A percentile compares a stretch with the other conserved stretches of the same genome.
These are phyloP conservation scores for Microcaecilia unicolor DNA, from an alignment of 2,797 vertebrate species.

Conservation along the genomic window DNA sequence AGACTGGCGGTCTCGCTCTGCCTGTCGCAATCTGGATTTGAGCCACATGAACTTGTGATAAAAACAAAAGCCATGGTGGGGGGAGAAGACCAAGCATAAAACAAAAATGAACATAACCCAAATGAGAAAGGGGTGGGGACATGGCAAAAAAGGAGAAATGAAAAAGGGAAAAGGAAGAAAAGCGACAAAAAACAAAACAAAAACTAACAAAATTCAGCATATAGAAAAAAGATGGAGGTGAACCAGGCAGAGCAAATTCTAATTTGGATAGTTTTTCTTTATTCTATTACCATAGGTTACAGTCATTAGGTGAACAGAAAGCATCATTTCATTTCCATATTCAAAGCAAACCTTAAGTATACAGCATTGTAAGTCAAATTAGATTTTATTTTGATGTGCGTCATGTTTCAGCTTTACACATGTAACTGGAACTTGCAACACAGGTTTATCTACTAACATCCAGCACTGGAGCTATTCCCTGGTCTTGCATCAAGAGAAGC, in stretches of 20 bases:
- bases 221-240: constrained; percentile 59
- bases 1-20: constrained; percentile 69
- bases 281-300: constrained; percentile 93
- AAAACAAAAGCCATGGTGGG: constrained; percentile 65
- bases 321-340: constrained; percentile 63
- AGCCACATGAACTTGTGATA: constrained; percentile 83
- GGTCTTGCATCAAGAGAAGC: not conserved
- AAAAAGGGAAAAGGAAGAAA: not conserved
- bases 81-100: constrained; percentile 44
- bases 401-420: constrained; percentile 37
- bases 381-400: constrained; percentile 17
- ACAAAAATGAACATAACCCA: constrained; percentile 37
- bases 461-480: constrained; percentile 23
- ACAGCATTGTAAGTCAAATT: constrained; percentile 37
- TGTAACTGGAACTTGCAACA: constrained; percentile 31
- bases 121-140: constrained; percentile 27
- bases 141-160: constrained; percentile 33
- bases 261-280: constrained; percentile 65
- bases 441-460: constrained; percentile 21
- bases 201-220: constrained; percentile 35
- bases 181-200: not conserved
- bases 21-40: constrained; percentile 87
- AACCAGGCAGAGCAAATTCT: constrained; percentile 63
- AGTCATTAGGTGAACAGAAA: constrained; percentile 82
- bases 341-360: constrained; percentile 54